These are phyloP conservation scores for Alfaro cultratus DNA, from an alignment of 2,797 vertebrate genomes.

Conservation along the genomic window DNA sequence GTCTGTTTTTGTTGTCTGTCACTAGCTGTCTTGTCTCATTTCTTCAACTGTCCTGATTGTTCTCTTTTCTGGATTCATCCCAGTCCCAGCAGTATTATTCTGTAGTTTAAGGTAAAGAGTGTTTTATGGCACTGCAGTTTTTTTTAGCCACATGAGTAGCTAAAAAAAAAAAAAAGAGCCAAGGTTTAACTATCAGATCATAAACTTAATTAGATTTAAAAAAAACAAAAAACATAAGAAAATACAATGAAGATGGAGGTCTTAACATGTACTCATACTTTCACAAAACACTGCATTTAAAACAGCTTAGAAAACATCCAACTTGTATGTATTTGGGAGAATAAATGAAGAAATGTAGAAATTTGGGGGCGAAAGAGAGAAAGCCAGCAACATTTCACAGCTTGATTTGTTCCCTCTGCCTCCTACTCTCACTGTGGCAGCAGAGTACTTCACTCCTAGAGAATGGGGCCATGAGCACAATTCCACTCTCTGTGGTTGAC, in stretches of 20 bases:
- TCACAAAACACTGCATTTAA: background rate
- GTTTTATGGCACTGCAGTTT: constrained; percentile 20
- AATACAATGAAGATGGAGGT: background rate
- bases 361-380: constrained; percentile 6
- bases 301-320: background rate
- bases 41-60: constrained; percentile 47
- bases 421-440: constrained; percentile 16
- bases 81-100: constrained; percentile 2
- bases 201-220: no score
- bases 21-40: constrained; percentile 42
- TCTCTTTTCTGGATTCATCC: constrained; percentile 27
- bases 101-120: constrained; percentile 20
- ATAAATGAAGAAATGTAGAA: background rate
- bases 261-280: background rate
- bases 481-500: constrained; percentile 44
- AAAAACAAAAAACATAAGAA: background rate
- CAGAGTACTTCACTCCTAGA: constrained; percentile 33
- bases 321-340: background rate
- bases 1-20: constrained; percentile 54
- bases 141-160: background rate
- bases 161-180: constrained; percentile 4
- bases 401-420: constrained; percentile 48
- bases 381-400: constrained; percentile 17
- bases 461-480: constrained; percentile 51
- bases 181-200: background rate